These are phyloP conservation scores for Drymonia ruficornis DNA, from an alignment of 2,888 invertebrate species.

Conservation along the genomic window DNA sequence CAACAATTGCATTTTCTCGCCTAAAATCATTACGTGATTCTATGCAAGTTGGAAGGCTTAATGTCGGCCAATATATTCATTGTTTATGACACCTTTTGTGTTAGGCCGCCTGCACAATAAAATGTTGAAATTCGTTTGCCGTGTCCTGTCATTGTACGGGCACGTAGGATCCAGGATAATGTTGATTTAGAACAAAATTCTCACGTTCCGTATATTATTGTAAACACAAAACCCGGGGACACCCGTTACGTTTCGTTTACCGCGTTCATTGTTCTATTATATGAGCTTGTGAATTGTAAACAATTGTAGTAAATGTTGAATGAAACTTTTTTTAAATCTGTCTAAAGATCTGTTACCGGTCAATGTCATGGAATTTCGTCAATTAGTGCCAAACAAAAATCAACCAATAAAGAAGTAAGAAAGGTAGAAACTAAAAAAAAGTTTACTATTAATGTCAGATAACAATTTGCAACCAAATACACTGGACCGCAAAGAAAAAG, in stretches of 20 bases:
- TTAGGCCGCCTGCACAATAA: constrained; percentile 68
- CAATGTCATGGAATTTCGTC: not conserved
- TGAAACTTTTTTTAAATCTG: constrained; percentile 48
- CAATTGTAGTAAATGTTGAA: constrained; percentile 54
- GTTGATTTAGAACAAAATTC: constrained; percentile 72
- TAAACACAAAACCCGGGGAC: constrained; percentile 69
- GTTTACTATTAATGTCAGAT: too few species aligned
- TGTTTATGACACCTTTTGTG: constrained; percentile 76
- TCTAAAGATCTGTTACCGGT: not conserved
- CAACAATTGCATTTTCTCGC: constrained; percentile 73
- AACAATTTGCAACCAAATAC: too few species aligned
- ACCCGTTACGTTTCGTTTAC: constrained; percentile 75
- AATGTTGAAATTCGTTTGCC: constrained; percentile 59
- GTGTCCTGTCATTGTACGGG: constrained; percentile 63
- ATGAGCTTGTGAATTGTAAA: constrained; percentile 74
- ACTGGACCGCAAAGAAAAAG: too few species aligned
- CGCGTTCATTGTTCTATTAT: constrained; percentile 72
- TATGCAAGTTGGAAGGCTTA: constrained; percentile 75
- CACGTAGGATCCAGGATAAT: constrained; percentile 73
- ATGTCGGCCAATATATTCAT: constrained; percentile 59
- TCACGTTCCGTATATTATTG: constrained; percentile 76
- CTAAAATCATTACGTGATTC: constrained; percentile 78
- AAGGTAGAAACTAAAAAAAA: too few species aligned
- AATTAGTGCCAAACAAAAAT: not conserved
- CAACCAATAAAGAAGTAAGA: too few species aligned